Conservation (phyloP, 2,113 vertebrate species). For the Cephalopterus ornatus region DNA sequence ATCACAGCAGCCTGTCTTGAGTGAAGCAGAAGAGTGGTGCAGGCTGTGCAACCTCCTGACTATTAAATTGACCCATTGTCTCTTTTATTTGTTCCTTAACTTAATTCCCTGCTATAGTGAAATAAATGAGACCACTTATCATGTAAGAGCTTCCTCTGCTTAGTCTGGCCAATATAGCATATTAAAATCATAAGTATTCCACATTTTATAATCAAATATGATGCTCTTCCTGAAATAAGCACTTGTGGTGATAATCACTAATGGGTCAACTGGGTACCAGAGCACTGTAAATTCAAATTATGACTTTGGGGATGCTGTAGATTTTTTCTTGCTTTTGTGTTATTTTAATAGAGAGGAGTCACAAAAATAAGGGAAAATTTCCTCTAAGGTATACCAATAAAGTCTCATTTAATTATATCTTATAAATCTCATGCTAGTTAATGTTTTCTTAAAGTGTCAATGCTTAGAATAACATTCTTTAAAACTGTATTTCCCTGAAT, state of each 20-base stretch:
- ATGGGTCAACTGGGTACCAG: neutral
- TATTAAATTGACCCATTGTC: neutral
- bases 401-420: neutral
- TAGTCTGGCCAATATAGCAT: neutral
- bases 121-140: slow-evolving; percentile 1
- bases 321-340: neutral
- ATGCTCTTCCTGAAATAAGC: slow-evolving; percentile 11
- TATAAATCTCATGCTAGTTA: neutral
- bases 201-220: neutral
- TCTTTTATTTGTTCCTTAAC: neutral
- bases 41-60: neutral
- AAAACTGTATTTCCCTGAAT: neutral
- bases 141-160: neutral
- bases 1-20: neutral
- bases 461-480: neutral
- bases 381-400: neutral
- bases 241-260: slow-evolving; percentile 7
- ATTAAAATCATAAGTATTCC: slow-evolving; percentile 2
- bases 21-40: neutral
- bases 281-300: neutral
- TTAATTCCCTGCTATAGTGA: neutral
- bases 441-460: neutral
- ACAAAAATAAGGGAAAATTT: neutral
- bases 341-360: neutral
- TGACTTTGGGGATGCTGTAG: neutral